Conservation (phyloP, 2,888 invertebrate species). For the Protonemura montana region DNA sequence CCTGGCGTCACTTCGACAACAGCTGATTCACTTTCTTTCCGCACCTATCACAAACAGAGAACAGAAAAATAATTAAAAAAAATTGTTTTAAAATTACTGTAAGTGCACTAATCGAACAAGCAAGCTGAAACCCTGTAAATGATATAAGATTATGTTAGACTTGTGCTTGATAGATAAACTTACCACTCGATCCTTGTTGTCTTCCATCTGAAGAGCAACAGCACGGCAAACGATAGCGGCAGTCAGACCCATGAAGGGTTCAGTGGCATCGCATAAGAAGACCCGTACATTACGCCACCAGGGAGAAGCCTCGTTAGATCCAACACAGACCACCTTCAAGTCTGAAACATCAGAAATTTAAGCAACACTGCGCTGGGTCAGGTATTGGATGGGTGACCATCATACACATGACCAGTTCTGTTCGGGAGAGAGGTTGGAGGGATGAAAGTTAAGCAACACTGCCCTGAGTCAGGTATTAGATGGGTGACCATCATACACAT, state of each 20-base stretch:
- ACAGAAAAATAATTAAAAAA: constrained; percentile 38
- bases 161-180: background rate
- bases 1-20: background rate
- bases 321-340: constrained; percentile 65
- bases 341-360: constrained; percentile 45
- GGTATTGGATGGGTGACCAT: too few relatives aligned
- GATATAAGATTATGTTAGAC: background rate
- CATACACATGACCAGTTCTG: too few relatives aligned
- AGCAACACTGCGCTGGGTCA: too few relatives aligned
- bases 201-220: constrained; percentile 67
- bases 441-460: too few relatives aligned
- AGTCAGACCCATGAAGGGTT: constrained; percentile 79
- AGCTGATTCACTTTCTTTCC: background rate
- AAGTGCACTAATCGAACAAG: too few relatives aligned
- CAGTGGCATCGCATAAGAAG: constrained; percentile 67
- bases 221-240: constrained; percentile 85
- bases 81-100: too few relatives aligned
- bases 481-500: too few relatives aligned
- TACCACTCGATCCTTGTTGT: constrained; percentile 51
- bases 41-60: constrained; percentile 1
- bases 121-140: background rate
- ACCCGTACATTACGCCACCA: constrained; percentile 86
- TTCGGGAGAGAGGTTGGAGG: too few relatives aligned
- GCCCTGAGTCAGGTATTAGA: too few relatives aligned
- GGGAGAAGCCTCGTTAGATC: constrained; percentile 74